Evolutionary conservation across 2,888 invertebrate genomes (phyloP), one percentile per base, ranked within the genome.

Genomic region (Diarsia rubi): DNA sequence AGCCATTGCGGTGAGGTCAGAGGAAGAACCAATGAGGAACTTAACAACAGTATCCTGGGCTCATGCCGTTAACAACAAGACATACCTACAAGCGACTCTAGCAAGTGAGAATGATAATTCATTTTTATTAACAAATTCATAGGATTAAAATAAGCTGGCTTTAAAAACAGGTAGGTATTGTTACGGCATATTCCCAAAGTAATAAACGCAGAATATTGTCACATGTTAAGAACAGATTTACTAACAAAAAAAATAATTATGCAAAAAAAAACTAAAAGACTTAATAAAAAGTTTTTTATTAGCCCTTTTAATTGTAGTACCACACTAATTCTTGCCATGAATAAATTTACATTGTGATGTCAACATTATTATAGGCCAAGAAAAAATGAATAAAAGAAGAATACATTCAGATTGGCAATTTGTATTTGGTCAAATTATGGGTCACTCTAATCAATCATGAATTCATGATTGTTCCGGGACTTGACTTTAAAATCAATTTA

Each of bases 11-110:
- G 94, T 92, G 71, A 90, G 87, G 63, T 93, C 93, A 75, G 92
- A 95, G 62, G 95, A 95, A 86, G 95, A 95, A 88, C 86, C 89
- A 63, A 96, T 96, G 95, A 95, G 95, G 71, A 98, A 98, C 91
- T 94, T 98, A 69, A 98, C 98, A 0, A 97, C 97, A 76, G 96
- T 99, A 44, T 97, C 97, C 31, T 99, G 99, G 99, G 98, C 98
- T 0, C 99, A 99, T 94, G 98, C 98, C 49, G 98, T 98, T 60
- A 99, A 99, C 92, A 98, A 97, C 86, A 97, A 97, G 89, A 94
- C 96, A 0, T 95, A 97, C 80, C 95, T 99, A 54, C 92, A 97
- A 12, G 95, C 97, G 2, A 97, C 97, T 54, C 94, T 99, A 63
- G 93, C 94, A 52, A 97, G 97, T 97, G 90, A 92, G 96, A 92